Conservation (phyloP, 1,140 invertebrate species). For the Drosophila funebris region DNA sequence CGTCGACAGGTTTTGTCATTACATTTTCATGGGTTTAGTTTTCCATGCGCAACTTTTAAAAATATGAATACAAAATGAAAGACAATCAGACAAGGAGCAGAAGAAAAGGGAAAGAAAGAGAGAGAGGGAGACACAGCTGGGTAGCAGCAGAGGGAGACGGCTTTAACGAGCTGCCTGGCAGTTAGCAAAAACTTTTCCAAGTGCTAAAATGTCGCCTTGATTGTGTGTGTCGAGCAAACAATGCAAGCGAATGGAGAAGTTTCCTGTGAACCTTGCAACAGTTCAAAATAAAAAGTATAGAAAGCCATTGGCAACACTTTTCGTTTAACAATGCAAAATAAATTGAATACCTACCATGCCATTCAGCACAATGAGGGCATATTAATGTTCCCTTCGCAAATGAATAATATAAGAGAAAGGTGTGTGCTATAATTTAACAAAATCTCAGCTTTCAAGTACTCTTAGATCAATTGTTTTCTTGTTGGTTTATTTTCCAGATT, state of each 20-base stretch:
- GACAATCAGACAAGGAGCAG: not conserved
- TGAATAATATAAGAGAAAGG: not conserved
- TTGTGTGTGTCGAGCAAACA: slow-evolving; percentile 19
- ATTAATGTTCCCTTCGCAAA: not conserved
- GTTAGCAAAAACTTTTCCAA: slow-evolving; percentile 59
- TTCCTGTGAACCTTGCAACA: slow-evolving; percentile 5
- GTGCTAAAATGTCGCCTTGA: slow-evolving; percentile 42
- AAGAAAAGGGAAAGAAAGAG: not conserved
- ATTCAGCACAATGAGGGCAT: not conserved
- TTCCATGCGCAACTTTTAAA: slow-evolving; percentile 55
- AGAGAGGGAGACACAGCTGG: not conserved
- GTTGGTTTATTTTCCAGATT: too few relatives aligned
- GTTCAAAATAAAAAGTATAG: not conserved
- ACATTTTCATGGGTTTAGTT: slow-evolving; percentile 74
- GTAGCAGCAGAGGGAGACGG: slow-evolving; percentile 7
- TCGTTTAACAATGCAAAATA: slow-evolving; percentile 20
- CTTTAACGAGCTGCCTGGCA: slow-evolving; percentile 61
- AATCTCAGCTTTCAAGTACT: not conserved
- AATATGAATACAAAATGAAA: slow-evolving; percentile 68
- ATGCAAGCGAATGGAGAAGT: slow-evolving; percentile 1
- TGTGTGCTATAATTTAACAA: not conserved
- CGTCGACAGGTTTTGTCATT: slow-evolving; percentile 63
- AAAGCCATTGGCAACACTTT: slow-evolving; percentile 24
- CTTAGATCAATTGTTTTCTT: too few relatives aligned
- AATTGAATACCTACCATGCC: not conserved